Conservation (phyloP, 2,888 invertebrate species). For the Tetragonisca angustula region DNA sequence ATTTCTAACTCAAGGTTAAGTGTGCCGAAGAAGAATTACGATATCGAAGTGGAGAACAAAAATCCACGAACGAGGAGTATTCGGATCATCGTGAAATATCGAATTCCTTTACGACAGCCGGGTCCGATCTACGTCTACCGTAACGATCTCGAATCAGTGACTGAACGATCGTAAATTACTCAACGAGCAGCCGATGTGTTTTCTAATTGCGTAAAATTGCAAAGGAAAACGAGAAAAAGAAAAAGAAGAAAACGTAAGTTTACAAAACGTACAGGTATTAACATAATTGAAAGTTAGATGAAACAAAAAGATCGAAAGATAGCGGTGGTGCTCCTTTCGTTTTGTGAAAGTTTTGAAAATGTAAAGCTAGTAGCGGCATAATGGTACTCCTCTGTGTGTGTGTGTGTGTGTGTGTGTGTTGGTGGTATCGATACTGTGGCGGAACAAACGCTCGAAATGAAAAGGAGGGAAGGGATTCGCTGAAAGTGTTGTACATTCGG, state of each 20-base stretch:
- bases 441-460: background rate
- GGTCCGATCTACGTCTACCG: background rate
- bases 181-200: background rate
- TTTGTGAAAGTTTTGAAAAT: background rate
- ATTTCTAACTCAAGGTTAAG: constrained; percentile 26
- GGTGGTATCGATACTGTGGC: background rate
- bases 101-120: background rate
- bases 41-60: too few relatives aligned
- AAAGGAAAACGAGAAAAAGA: too few relatives aligned
- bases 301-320: background rate
- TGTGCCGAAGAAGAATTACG: background rate
- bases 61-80: background rate
- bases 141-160: background rate
- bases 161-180: background rate
- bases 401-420: background rate
- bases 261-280: background rate
- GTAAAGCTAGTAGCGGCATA: background rate
- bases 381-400: too few relatives aligned
- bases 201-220: background rate
- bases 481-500: background rate
- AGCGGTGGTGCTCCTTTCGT: background rate
- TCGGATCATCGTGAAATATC: background rate
- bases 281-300: background rate
- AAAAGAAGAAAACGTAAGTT: background rate
- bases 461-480: background rate